A percentile compares a stretch with the other conserved stretches of the same genome.
Evolutionary conservation across 1,140 invertebrate species (phyloP).

Genomic region (Dermatophagoides farinae): DNA sequence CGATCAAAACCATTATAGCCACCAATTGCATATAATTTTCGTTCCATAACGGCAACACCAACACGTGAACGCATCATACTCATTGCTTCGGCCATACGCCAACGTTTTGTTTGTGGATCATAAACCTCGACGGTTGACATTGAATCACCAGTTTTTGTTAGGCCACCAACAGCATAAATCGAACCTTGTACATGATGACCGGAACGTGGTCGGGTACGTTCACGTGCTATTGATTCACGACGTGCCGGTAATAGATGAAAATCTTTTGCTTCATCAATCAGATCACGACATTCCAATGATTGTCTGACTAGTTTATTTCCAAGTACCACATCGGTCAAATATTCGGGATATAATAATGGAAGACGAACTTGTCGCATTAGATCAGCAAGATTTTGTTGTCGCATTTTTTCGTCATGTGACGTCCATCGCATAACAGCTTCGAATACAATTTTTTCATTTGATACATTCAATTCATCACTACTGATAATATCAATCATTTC

Average conservation of each 20-base stretch:
- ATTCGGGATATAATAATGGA: constrained; percentile 57
- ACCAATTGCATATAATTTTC: constrained; percentile 35
- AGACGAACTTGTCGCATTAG: constrained; percentile 52
- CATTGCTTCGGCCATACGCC: constrained; percentile 63
- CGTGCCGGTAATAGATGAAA: constrained; percentile 67
- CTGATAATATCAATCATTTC: constrained; percentile 50
- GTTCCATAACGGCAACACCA: constrained; percentile 57
- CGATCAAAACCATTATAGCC: constrained; percentile 60
- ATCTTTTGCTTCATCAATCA: constrained; percentile 60
- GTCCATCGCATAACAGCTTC: constrained; percentile 64
- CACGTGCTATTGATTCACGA: constrained; percentile 46
- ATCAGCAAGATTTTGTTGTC: constrained; percentile 40
- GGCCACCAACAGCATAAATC: constrained; percentile 68
- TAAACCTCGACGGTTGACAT: constrained; percentile 68
- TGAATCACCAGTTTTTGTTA: constrained; percentile 54
- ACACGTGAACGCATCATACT: constrained; percentile 58
- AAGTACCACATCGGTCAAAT: constrained; percentile 56
- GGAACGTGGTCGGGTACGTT: constrained; percentile 48
- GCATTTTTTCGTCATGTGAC: constrained; percentile 38
- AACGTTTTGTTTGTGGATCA: constrained; percentile 46
- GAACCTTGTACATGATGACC: constrained; percentile 49
- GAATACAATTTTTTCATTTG: constrained; percentile 46
- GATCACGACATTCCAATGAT: constrained; percentile 52
- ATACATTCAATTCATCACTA: constrained; percentile 55
- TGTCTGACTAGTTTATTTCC: constrained; percentile 55